These are phyloP conservation scores for Aleiodes alternator DNA, from an alignment of 2,888 invertebrate genomes.

Conservation along the genomic window DNA sequence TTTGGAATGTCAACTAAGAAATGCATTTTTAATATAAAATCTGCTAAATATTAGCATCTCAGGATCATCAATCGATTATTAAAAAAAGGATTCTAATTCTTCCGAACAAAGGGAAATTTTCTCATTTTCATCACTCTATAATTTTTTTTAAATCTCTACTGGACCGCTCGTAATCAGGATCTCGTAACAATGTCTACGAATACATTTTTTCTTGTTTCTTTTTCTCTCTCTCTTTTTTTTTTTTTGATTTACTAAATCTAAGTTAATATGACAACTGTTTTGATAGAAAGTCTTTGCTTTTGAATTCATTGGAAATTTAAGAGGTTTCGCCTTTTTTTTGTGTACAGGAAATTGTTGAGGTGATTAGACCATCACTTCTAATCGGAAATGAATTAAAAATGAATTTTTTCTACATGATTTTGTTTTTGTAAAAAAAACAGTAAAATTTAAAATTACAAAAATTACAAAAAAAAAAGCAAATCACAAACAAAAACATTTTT, in stretches of 20 bases:
- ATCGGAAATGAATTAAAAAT: no score
- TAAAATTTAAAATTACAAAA: no score
- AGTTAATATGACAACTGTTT: conserved; percentile 47
- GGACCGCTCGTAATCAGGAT: conserved; percentile 24
- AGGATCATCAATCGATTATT: conserved; percentile 37
- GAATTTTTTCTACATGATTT: no score
- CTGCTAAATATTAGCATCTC: conserved; percentile 57
- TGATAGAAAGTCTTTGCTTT: conserved; percentile 33
- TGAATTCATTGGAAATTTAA: conserved; percentile 1
- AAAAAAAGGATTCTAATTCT: not conserved
- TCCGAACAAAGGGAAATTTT: not conserved
- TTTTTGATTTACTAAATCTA: conserved; percentile 48
- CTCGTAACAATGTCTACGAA: conserved; percentile 48
- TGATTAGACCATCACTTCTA: no score
- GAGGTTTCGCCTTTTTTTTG: not conserved
- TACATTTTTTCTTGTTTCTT: conserved; percentile 35
- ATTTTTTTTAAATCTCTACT: conserved; percentile 29
- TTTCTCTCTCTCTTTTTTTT: not conserved
- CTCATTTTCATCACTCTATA: not conserved
- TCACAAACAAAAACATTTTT: no score
- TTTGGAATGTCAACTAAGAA: conserved; percentile 55
- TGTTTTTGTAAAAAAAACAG: no score
- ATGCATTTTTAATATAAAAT: conserved; percentile 36
- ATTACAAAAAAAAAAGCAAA: no score
- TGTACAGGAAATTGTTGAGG: not conserved